These are phyloP conservation scores for Drosophila orosa DNA, from an alignment of 1,140 invertebrate genomes.

Conservation along the genomic window DNA sequence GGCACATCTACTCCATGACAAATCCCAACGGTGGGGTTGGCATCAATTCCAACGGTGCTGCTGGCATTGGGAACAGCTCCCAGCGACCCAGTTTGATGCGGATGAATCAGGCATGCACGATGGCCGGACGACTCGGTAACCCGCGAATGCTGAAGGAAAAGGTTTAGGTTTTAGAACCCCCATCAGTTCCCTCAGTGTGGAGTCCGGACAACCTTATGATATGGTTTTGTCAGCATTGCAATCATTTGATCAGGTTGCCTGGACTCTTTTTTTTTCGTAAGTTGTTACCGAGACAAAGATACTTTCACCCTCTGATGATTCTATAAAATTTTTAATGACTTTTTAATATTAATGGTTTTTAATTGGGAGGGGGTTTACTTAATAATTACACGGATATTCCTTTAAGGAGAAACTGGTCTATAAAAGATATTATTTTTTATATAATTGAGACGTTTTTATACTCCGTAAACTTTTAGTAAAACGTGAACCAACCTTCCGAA, in stretches of 20 bases:
- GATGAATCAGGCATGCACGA: conserved; percentile 13
- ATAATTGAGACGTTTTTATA: not conserved
- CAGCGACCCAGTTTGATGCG: conserved; percentile 14
- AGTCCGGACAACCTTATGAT: conserved; percentile 56
- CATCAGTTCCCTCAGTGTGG: not conserved
- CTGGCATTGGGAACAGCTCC: conserved; percentile 19
- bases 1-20: conserved; percentile 79
- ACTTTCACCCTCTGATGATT: conserved; percentile 33
- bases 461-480: too few relatives aligned
- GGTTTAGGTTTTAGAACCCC: not conserved
- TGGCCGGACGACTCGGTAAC: conserved; percentile 29
- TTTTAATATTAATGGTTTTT: conserved; percentile 1
- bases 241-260: conserved; percentile 61
- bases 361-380: not conserved
- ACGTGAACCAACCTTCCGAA: too few relatives aligned
- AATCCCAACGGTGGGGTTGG: conserved; percentile 18
- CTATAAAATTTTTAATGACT: conserved; percentile 17
- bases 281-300: not conserved
- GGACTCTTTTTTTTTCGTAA: conserved; percentile 10
- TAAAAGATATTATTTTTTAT: too few relatives aligned
- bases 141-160: conserved; percentile 39
- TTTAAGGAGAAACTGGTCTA: too few relatives aligned
- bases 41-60: not conserved
- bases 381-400: too few relatives aligned
- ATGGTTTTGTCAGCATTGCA: conserved; percentile 15